Conservation (phyloP, 2,113 vertebrate genomes). For the Callipepla squamata region DNA sequence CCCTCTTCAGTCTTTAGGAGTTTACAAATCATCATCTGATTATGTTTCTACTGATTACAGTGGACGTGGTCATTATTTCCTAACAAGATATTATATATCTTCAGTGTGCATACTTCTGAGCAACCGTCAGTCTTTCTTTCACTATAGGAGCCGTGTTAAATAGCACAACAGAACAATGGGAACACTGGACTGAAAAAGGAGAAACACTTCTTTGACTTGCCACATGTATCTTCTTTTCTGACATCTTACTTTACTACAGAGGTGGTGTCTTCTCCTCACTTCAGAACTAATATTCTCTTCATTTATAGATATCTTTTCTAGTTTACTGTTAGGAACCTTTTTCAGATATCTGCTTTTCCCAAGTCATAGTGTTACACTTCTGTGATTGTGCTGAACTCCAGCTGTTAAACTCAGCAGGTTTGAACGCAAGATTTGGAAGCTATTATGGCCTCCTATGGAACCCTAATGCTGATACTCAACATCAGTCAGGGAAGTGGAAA, state of each 20-base stretch:
- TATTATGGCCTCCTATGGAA: background rate
- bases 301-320: background rate
- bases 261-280: background rate
- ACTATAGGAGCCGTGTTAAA: background rate
- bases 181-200: background rate
- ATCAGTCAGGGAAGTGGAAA: background rate
- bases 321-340: background rate
- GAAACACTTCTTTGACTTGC: background rate
- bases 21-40: background rate
- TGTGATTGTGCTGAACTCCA: background rate
- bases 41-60: background rate
- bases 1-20: background rate
- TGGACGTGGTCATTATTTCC: background rate
- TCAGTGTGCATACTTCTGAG: background rate
- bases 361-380: background rate
- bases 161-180: background rate
- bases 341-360: background rate
- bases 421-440: background rate
- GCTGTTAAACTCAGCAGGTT: background rate
- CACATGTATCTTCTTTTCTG: background rate
- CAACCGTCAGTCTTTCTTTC: background rate
- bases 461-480: background rate
- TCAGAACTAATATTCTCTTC: background rate
- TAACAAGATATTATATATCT: background rate
- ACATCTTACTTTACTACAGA: background rate